These are phyloP conservation scores for Lagria hirta DNA, from an alignment of 2,888 invertebrate genomes.

Conservation along the genomic window DNA sequence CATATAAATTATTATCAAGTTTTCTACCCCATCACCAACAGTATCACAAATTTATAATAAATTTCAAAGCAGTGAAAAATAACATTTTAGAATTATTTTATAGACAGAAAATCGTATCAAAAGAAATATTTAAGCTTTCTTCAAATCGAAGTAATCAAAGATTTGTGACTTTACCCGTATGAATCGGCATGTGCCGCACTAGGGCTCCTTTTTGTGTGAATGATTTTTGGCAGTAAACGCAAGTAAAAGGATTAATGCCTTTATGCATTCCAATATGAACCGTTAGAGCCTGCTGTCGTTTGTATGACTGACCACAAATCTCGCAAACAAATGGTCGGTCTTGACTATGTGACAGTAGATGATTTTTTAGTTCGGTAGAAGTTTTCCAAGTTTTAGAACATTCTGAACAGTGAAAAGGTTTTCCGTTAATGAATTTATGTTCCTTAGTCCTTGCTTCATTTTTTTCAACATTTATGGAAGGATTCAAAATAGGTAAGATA, in stretches of 20 bases:
- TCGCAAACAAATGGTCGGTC: slow-evolving; percentile 54
- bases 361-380: slow-evolving; percentile 41
- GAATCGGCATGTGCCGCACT: slow-evolving; percentile 57
- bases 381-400: slow-evolving; percentile 45
- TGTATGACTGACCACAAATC: slow-evolving; percentile 58
- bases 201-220: slow-evolving; percentile 60
- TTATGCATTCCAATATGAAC: slow-evolving; percentile 58
- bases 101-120: no score
- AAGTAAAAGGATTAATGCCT: slow-evolving; percentile 55
- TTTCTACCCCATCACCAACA: no score
- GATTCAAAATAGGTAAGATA: no score
- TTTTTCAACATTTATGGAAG: slow-evolving; percentile 3
- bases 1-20: no score
- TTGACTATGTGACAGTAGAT: slow-evolving; percentile 40
- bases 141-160: slow-evolving; percentile 2
- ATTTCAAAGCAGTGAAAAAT: no score
- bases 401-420: slow-evolving; percentile 37
- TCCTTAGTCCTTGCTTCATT: slow-evolving; percentile 19
- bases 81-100: no score
- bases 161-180: slow-evolving; percentile 51
- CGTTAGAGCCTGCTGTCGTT: slow-evolving; percentile 55
- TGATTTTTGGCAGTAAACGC: slow-evolving; percentile 56
- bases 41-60: no score
- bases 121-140: no score
- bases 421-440: slow-evolving; percentile 16